Percentiles rank a stretch among this genome's conserved stretches.
These are phyloP conservation scores for Drosophila ananassae DNA, from an alignment of 1,140 invertebrate genomes.

Conservation along the genomic window DNA sequence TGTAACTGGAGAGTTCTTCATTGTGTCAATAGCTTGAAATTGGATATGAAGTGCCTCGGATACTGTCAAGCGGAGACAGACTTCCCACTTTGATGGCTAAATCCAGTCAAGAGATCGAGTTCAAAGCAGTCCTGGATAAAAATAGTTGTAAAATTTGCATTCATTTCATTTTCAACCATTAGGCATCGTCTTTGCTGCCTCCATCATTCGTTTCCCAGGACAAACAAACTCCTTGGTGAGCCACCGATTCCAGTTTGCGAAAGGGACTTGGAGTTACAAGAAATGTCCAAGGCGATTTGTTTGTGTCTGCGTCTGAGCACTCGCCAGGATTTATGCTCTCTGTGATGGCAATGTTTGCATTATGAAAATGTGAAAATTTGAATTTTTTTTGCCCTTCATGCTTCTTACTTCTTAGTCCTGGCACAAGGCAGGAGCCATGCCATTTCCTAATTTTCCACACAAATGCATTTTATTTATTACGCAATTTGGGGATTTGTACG, in stretches of 20 bases:
- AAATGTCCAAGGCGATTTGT: conserved; percentile 62
- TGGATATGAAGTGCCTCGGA: conserved; percentile 45
- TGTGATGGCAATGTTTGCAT: conserved; percentile 30
- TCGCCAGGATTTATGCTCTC: conserved; percentile 64
- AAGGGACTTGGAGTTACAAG: conserved; percentile 37
- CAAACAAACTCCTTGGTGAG: conserved; percentile 35
- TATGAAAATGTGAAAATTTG: conserved; percentile 53
- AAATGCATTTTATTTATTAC: conserved; percentile 78
- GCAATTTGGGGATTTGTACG: conserved; percentile 60
- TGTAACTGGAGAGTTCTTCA: conserved; percentile 43
- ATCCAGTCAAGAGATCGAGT: conserved; percentile 6
- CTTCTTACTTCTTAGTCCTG: not conserved
- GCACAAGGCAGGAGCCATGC: conserved; percentile 8
- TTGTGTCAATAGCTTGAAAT: conserved; percentile 63
- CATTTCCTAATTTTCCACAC: conserved; percentile 71
- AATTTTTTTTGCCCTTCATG: conserved; percentile 27
- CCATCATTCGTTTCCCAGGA: conserved; percentile 11
- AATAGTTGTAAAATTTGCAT: conserved; percentile 46
- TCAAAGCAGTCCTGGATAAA: conserved; percentile 9
- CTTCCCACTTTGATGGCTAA: conserved; percentile 8
- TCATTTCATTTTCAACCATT: conserved; percentile 38
- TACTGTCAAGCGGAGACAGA: conserved; percentile 7
- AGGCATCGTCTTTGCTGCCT: conserved; percentile 3
- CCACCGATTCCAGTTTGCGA: conserved; percentile 33
- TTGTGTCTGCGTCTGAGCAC: conserved; percentile 55